Base-by-base conservation (phyloP, 2,797 vertebrate genomes). In the Semaprochilodus insignis region DNA sequence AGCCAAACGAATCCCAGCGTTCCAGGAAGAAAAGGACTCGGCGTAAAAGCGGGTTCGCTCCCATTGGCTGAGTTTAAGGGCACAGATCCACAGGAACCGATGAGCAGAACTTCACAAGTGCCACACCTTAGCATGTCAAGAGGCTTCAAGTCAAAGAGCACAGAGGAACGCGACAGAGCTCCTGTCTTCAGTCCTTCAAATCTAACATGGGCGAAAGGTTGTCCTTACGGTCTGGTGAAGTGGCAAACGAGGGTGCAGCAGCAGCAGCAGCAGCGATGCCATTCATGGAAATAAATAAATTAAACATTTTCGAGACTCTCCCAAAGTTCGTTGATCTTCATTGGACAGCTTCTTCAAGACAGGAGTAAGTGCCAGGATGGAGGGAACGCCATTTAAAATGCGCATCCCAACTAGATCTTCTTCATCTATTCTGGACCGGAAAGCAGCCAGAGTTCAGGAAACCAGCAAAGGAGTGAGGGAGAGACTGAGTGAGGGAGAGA, bases 311-410 rank as follows among this genome's bases (percentile, higher is more conserved):
- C 48, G 60, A 77, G 74, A 74, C 59, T 87, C 62, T 73, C 21
- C 27, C 48, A 76, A 63, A 81, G 70, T 76, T 21, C 75, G 72
- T 65, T 34, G 21, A 48, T 63, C 71, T 83, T 83, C 54, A 54
- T 67, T 27, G n/a, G 31, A 78, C 31, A 31, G 23, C 54, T 54
- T 57, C 55, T 25, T 54, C 65, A 11, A 54, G 62, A 19, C 27
- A 75, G 14, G 16, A 60, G 14, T 78, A 86, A 78, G 87, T 94
- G 92, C 92, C 90, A 90, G 90, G 52, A 34, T 44, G 57, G 75
- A 77, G 67, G 76, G 77, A 60, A 25, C 51, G 73, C 19, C 25
- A 44, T 69, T 74, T 23, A 16, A 55, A 57, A 60, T 79, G 76
- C 21, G 1, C 55, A 40, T 76, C 57, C 31, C 78, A 44, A 21